These are phyloP conservation scores for Oncorhynchus nerka DNA, from an alignment of 2,113 vertebrate genomes.

Conservation along the genomic window DNA sequence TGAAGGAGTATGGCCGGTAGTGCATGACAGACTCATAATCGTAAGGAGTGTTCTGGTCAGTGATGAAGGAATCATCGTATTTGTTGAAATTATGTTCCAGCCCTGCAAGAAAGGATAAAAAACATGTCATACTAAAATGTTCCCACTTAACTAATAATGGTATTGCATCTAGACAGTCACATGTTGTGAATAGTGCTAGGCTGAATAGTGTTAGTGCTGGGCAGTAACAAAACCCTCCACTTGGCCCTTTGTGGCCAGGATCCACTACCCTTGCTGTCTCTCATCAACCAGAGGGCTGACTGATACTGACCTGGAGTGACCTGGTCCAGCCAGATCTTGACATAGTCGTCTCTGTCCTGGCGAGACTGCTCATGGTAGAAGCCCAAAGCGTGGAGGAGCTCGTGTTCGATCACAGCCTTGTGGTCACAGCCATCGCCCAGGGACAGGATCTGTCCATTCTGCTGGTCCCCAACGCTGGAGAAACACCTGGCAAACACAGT, in stretches of 20 bases:
- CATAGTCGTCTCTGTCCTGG: constrained; percentile 82
- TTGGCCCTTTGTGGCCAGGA: too few relatives aligned
- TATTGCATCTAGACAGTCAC: too few relatives aligned
- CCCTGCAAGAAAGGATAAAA: constrained; percentile 60
- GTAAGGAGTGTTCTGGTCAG: constrained; percentile 89
- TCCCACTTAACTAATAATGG: too few relatives aligned
- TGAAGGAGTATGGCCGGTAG: constrained; percentile 86
- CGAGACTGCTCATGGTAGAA: constrained; percentile 85
- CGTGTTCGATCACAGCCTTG: constrained; percentile 84
- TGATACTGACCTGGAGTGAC: constrained; percentile 65
- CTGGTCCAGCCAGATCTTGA: constrained; percentile 82
- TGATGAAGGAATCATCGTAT: constrained; percentile 79
- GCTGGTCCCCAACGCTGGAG: constrained; percentile 82
- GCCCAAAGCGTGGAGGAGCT: constrained; percentile 82
- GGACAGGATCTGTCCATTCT: constrained; percentile 83
- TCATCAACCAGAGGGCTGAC: background rate
- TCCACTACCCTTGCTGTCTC: too few relatives aligned
- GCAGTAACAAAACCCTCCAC: too few relatives aligned
- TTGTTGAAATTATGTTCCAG: constrained; percentile 82
- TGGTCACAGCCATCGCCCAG: constrained; percentile 83
- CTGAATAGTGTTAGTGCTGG: too few relatives aligned
- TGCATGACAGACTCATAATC: constrained; percentile 94
- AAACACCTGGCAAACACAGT: constrained; percentile 78
- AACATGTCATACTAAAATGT: background rate
- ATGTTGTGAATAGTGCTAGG: constrained; percentile 75